phyloP scores from a whole-genome alignment of 2,113 vertebrate genomes.

The Salvelinus fontinalis region DNA sequence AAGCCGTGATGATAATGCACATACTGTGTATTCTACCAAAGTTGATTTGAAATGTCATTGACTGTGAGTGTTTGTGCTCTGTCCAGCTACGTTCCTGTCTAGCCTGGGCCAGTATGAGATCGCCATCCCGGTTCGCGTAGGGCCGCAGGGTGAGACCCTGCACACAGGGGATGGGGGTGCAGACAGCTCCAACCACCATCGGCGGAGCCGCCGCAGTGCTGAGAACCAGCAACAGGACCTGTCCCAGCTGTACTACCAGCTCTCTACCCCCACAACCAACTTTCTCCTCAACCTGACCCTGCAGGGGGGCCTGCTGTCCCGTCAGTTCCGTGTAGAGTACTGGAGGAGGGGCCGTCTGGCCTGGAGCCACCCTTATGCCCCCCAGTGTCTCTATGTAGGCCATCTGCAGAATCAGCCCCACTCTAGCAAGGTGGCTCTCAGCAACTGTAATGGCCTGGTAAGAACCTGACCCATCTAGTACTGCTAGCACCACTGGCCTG shows the following conservation, averaged over 20 bases:
- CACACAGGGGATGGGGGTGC: conserved; percentile 66
- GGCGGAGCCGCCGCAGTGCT: conserved; percentile 70
- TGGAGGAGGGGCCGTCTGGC: conserved; percentile 89
- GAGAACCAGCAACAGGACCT: conserved; percentile 55
- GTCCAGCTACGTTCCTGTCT: conserved; percentile 90
- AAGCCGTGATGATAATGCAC: not conserved
- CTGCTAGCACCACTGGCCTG: not conserved
- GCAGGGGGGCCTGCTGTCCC: conserved; percentile 86
- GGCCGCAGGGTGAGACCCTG: conserved; percentile 83
- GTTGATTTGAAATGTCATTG: not conserved
- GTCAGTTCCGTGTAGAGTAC: conserved; percentile 93
- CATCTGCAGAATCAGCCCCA: conserved; percentile 88
- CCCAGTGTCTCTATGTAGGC: conserved; percentile 90
- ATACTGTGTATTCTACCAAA: not conserved
- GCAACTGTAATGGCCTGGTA: conserved; percentile 98
- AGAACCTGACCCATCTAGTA: conserved; percentile 52
- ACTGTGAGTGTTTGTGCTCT: no score
- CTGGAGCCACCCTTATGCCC: conserved; percentile 89
- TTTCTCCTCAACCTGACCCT: conserved; percentile 94
- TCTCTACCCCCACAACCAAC: conserved; percentile 85
- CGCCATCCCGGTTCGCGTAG: conserved; percentile 88
- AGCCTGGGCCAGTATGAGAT: conserved; percentile 94
- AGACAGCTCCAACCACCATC: conserved; percentile 46
- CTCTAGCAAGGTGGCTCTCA: conserved; percentile 92
- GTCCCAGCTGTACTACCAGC: conserved; percentile 88